These are phyloP conservation scores for Pseudomyrmex cubaensis DNA, from an alignment of 1,140 invertebrate species.

Conservation along the genomic window DNA sequence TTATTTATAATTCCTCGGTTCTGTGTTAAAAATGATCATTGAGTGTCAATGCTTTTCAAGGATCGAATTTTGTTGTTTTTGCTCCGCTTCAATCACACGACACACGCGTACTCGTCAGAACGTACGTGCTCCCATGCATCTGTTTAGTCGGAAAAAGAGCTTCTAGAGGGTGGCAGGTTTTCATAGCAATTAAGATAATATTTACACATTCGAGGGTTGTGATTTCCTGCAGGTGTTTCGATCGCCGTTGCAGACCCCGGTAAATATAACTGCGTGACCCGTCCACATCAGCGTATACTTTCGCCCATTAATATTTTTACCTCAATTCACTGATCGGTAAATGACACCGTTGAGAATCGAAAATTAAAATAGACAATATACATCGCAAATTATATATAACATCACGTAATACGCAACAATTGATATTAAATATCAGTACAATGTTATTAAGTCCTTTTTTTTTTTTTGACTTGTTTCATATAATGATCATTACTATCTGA, in stretches of 20 bases:
- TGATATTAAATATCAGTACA: too few relatives aligned
- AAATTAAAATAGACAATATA: too few relatives aligned
- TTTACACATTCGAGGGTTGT: constrained; percentile 83
- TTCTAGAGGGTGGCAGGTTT: constrained; percentile 75
- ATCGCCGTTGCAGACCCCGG: constrained; percentile 69
- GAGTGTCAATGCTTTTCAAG: constrained; percentile 41
- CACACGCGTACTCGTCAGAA: constrained; percentile 45
- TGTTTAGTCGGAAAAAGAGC: constrained; percentile 63
- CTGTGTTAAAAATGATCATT: background rate
- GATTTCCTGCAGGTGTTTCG: constrained; percentile 85
- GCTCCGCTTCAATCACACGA: constrained; percentile 34
- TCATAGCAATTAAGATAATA: constrained; percentile 84
- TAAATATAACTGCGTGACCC: constrained; percentile 73
- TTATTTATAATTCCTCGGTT: constrained; percentile 45
- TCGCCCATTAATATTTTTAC: constrained; percentile 32
- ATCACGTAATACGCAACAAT: too few relatives aligned
- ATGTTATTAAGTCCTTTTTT: background rate
- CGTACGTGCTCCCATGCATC: background rate
- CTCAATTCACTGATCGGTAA: too few relatives aligned
- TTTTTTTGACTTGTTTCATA: constrained; percentile 17
- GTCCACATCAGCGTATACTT: constrained; percentile 45
- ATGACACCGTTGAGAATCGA: too few relatives aligned
- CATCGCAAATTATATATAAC: too few relatives aligned
- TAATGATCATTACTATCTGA: too few relatives aligned
- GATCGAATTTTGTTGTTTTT: background rate